Base-by-base conservation (phyloP, 2,888 invertebrate genomes). In the Bombyx huttoni region DNA sequence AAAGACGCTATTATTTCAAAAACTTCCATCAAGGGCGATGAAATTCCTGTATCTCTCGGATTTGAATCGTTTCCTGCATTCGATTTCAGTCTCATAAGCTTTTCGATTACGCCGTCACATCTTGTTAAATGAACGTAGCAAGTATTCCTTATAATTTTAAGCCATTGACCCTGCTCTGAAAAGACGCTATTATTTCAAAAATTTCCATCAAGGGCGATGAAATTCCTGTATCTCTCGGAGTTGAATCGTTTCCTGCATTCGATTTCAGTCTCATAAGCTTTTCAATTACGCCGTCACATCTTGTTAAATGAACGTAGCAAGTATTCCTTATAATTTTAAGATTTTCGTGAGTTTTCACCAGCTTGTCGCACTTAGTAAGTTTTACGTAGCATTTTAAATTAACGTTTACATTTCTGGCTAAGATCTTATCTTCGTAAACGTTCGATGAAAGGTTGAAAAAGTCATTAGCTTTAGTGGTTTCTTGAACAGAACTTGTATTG, bases 181-280 rank as follows among this genome's bases (percentile, higher is more conserved):
- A 50, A 46, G 60, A 54, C 33, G 58, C 68, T 51, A 80, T 66
- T 6, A 61, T 54, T 35, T 78, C 75, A 56, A 63, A 73, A 34
- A 65, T 62, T 53, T 71, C 68, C 60, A 79, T 75, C 3, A 79
- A 77, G 10, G 81, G 80, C 12, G 80, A 80, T 56, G 56, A 71
- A 53, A 59, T 65, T 46, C 57, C 60, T 47, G 49, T 33, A 13
- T 59, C 56, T 13, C 48, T 48, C 34, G 46, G 49, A 7, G 50
- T 54, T 10, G 9, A 46, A 51, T 51, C 49, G 45, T 54, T 45
- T 45, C 9, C 45, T 1, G 40, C 7, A 40, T 10, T 12, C 45
- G 33, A 8, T 33, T 8, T n/a, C 2, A 13, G 34, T 6, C 10
- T 52, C 45, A 51, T 48, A 7, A 12, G 33, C 47, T 8, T 35